phyloP scores from a whole-genome alignment of 2,888 invertebrate species.

The Hypena proboscidalis region DNA sequence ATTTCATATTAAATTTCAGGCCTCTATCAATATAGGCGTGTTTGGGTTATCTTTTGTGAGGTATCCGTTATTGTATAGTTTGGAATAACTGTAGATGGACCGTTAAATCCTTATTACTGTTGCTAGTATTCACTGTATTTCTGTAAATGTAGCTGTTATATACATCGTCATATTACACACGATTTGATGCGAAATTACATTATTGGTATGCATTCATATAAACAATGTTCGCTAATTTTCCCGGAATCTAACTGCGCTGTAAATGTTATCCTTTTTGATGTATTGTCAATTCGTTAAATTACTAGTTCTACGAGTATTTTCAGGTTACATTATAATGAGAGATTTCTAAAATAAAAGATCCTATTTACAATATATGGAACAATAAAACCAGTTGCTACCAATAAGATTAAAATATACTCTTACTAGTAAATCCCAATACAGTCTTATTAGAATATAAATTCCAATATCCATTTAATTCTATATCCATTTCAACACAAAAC shows the following conservation, averaged over 20 bases:
- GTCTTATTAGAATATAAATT: not conserved
- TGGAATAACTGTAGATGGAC: slow-evolving; percentile 36
- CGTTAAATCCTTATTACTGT: slow-evolving; percentile 33
- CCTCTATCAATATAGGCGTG: slow-evolving; percentile 77
- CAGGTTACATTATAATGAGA: too few relatives aligned
- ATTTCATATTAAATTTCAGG: slow-evolving; percentile 83
- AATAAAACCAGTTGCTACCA: not conserved
- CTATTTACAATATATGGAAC: too few relatives aligned
- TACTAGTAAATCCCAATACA: not conserved
- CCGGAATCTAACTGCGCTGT: too few relatives aligned
- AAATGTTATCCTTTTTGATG: too few relatives aligned
- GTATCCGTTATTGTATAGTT: slow-evolving; percentile 52
- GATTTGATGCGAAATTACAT: too few relatives aligned
- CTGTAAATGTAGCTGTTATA: too few relatives aligned
- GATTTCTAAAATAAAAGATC: too few relatives aligned
- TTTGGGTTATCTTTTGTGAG: slow-evolving; percentile 72
- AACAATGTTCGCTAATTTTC: too few relatives aligned
- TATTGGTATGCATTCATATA: too few relatives aligned
- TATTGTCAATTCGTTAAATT: not conserved
- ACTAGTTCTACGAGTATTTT: too few relatives aligned
- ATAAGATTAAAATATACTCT: too few relatives aligned
- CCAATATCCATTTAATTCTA: not conserved
- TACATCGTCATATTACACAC: not conserved
- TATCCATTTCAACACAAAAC: slow-evolving; percentile 11
- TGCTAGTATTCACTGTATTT: slow-evolving; percentile 11